These are phyloP conservation scores for Notodonta dromedarius DNA, from an alignment of 2,888 invertebrate species.

Conservation along the genomic window DNA sequence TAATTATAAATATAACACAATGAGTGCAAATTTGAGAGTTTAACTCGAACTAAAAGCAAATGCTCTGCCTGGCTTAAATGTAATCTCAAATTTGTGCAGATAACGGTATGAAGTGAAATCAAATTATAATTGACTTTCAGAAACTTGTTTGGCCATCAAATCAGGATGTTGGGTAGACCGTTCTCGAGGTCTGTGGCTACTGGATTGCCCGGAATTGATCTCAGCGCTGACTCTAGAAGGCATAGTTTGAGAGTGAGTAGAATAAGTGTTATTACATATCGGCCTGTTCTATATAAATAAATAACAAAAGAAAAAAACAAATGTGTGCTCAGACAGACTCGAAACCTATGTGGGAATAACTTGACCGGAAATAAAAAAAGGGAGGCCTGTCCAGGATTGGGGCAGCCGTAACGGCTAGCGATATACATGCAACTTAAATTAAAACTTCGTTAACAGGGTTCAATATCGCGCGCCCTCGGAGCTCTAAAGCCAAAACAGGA, in stretches of 20 bases:
- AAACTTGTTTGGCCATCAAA: slow-evolving; percentile 86
- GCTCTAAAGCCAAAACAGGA: slow-evolving; percentile 86
- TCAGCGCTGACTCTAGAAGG: slow-evolving; percentile 80
- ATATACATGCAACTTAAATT: background rate
- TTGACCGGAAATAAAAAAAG: too few relatives aligned
- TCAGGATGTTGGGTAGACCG: slow-evolving; percentile 86
- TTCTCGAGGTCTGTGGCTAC: slow-evolving; percentile 87
- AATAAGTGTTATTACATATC: too few relatives aligned
- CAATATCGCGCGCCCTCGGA: slow-evolving; percentile 89
- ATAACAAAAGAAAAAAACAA: too few relatives aligned
- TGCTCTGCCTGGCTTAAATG: slow-evolving; percentile 72
- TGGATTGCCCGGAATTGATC: slow-evolving; percentile 80
- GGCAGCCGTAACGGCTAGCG: background rate
- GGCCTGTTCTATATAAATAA: too few relatives aligned
- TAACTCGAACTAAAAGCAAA: slow-evolving; percentile 48
- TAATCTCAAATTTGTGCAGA: slow-evolving; percentile 55
- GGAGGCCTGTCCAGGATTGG: too few relatives aligned
- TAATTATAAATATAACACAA: slow-evolving; percentile 40
- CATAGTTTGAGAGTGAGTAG: slow-evolving; percentile 84
- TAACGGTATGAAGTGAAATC: slow-evolving; percentile 61
- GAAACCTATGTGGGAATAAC: too few relatives aligned
- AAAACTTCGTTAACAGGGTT: slow-evolving; percentile 84
- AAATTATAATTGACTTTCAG: slow-evolving; percentile 74
- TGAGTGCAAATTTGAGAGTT: slow-evolving; percentile 64
- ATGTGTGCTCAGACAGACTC: too few relatives aligned